These are phyloP conservation scores for Pantelozetes paolii DNA, from an alignment of 2,888 invertebrate species.

Conservation along the genomic window DNA sequence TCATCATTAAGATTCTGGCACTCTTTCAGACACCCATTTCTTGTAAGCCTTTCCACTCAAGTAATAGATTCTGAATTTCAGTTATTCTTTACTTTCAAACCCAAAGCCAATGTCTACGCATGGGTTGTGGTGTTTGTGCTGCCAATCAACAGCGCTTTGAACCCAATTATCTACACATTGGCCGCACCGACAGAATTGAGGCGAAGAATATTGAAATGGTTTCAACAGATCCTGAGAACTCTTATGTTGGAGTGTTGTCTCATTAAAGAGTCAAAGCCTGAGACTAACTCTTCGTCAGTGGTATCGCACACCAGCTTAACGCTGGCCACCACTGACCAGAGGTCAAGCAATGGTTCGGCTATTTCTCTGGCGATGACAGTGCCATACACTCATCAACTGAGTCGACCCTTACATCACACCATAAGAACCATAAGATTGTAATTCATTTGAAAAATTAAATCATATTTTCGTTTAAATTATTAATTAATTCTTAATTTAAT, in stretches of 20 bases:
- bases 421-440: background rate
- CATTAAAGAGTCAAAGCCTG: background rate
- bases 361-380: background rate
- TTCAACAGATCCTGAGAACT: slow-evolving; percentile 31
- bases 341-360: slow-evolving; percentile 7
- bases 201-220: slow-evolving; percentile 44
- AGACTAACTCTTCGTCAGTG: background rate
- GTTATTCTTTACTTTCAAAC: too few species aligned
- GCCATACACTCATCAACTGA: too few species aligned
- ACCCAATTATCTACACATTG: slow-evolving; percentile 64
- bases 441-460: too few species aligned
- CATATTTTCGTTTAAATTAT: too few species aligned
- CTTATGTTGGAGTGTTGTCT: background rate
- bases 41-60: background rate
- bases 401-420: background rate
- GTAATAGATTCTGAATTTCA: background rate
- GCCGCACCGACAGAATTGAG: slow-evolving; percentile 58
- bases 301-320: slow-evolving; percentile 6
- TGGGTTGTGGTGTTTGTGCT: slow-evolving; percentile 66
- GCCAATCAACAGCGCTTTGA: slow-evolving; percentile 64
- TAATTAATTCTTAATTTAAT: too few species aligned
- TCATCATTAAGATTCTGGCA: slow-evolving; percentile 57
- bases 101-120: slow-evolving; percentile 55
- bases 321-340: background rate
- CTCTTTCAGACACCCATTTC: slow-evolving; percentile 4